A percentile compares a stretch with the other conserved stretches of the same genome.
phyloP scores from a whole-genome alignment of 2,113 vertebrate genomes.

The Passer domesticus region DNA sequence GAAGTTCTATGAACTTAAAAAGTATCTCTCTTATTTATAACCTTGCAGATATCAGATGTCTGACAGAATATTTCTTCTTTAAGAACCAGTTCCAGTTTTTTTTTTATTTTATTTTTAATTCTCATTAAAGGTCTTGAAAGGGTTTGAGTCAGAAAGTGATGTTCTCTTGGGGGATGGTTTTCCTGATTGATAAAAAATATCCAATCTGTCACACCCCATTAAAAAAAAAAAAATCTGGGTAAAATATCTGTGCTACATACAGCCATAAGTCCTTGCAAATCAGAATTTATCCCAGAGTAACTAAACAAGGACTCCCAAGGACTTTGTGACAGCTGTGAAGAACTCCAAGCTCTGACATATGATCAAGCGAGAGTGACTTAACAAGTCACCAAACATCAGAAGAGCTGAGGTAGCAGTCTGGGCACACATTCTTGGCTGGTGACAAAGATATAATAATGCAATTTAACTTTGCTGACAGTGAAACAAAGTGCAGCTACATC shows the following conservation, averaged over 20 bases:
- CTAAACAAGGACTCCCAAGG: constrained; percentile 9
- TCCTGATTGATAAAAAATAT: neutral
- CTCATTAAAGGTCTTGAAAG: neutral
- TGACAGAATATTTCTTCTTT: neutral
- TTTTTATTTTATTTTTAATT: neutral
- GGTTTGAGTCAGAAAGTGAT: neutral
- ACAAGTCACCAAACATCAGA: constrained; percentile 36
- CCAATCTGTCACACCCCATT: neutral
- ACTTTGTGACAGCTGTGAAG: constrained; percentile 39
- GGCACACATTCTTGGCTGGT: neutral
- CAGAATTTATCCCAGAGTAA: neutral
- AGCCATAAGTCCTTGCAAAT: neutral
- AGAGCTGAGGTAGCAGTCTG: constrained; percentile 59
- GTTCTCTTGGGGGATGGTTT: neutral
- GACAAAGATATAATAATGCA: constrained; percentile 54
- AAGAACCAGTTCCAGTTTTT: neutral
- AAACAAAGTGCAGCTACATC: constrained; percentile 46
- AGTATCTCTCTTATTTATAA: constrained; percentile 9
- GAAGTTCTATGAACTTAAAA: neutral
- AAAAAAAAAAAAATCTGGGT: neutral
- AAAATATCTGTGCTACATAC: neutral
- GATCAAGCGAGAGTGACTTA: neutral
- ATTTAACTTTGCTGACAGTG: constrained; percentile 59
- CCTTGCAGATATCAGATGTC: neutral
- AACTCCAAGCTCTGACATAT: constrained; percentile 27